Percentiles rank a stretch among this genome's conserved stretches.
phyloP scores from a whole-genome alignment of 2,113 vertebrate genomes.

The Eleginops maclovinus region DNA sequence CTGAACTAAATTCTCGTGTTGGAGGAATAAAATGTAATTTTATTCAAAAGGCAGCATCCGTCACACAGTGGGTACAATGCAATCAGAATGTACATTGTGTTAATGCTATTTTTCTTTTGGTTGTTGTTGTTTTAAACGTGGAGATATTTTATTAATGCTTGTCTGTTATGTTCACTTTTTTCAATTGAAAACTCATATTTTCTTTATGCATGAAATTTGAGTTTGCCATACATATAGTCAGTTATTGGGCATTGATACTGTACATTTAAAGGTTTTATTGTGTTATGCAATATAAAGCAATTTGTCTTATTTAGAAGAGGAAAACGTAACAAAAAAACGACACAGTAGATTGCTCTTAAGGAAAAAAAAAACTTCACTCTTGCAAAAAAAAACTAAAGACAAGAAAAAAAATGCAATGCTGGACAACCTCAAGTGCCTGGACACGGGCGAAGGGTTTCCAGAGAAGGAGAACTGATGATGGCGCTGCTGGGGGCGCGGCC shows the following conservation, averaged over 20 bases:
- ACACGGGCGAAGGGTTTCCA: slow-evolving; percentile 81
- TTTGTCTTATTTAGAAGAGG: slow-evolving; percentile 84
- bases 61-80: slow-evolving; percentile 78
- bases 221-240: slow-evolving; percentile 90
- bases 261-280: slow-evolving; percentile 88
- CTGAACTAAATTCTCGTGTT: slow-evolving; percentile 23
- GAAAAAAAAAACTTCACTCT: slow-evolving; percentile 54
- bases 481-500: slow-evolving; percentile 42
- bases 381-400: slow-evolving; percentile 48
- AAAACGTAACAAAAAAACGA: slow-evolving; percentile 78
- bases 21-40: slow-evolving; percentile 22
- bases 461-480: slow-evolving; percentile 70
- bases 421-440: slow-evolving; percentile 85
- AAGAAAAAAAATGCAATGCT: slow-evolving; percentile 71
- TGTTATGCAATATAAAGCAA: slow-evolving; percentile 87
- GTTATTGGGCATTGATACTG: slow-evolving; percentile 94
- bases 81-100: slow-evolving; percentile 87
- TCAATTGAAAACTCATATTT: slow-evolving; percentile 83
- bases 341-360: slow-evolving; percentile 42
- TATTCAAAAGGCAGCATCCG: slow-evolving; percentile 37
- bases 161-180: slow-evolving; percentile 85
- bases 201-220: slow-evolving; percentile 92
- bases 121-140: slow-evolving; percentile 78
- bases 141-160: slow-evolving; percentile 84
- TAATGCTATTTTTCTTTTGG: slow-evolving; percentile 82